Conservation (phyloP, 53 echinoderm and acorn worm species). For the Zoroaster sp. region DNA sequence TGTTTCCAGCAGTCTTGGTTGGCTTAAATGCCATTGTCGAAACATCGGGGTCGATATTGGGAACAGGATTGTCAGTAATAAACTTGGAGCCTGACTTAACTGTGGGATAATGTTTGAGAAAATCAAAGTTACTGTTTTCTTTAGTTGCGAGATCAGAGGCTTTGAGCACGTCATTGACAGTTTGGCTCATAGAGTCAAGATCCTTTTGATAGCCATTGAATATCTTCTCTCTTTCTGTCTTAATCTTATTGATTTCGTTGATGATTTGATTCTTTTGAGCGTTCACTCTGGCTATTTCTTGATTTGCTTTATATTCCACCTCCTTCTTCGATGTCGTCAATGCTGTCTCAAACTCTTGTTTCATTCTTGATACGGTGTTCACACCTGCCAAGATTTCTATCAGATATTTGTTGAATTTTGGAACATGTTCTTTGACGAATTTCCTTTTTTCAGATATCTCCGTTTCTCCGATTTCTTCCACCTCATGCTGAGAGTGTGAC, state of each 20-base stretch:
- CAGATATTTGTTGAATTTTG: background rate
- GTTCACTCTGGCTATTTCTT: background rate
- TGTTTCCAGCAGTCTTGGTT: too few species aligned
- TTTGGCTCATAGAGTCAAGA: too few species aligned
- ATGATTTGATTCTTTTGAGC: background rate
- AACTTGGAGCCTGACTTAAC: too few species aligned
- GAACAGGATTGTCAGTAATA: too few species aligned
- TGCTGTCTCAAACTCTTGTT: background rate
- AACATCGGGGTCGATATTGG: too few species aligned
- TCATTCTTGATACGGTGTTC: background rate
- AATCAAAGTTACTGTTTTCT: too few species aligned
- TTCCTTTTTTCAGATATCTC: background rate
- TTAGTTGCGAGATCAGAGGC: too few species aligned
- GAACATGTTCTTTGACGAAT: background rate
- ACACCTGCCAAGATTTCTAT: background rate
- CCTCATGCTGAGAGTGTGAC: background rate
- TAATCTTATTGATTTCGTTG: background rate
- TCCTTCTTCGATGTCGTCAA: background rate
- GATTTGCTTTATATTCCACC: background rate
- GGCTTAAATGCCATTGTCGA: too few species aligned
- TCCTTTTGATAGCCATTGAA: background rate
- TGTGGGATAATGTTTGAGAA: too few species aligned
- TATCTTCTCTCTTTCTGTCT: background rate
- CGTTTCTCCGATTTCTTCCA: background rate
- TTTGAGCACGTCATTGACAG: too few species aligned